These are phyloP conservation scores for Leucopsar rothschildi DNA, from an alignment of 2,113 vertebrate genomes.

Conservation along the genomic window DNA sequence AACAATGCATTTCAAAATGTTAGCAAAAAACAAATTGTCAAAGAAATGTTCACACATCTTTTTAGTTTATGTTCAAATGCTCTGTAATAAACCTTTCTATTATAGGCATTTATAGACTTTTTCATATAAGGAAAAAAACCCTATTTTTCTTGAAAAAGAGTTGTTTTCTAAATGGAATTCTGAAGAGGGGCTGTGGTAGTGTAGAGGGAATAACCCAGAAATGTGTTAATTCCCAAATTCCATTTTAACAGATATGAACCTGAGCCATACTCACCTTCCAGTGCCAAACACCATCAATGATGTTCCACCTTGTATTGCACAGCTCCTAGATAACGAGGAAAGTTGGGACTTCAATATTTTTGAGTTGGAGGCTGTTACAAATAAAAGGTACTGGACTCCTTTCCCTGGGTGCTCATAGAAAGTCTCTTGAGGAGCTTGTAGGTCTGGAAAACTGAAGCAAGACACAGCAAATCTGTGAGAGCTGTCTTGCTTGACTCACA, in stretches of 20 bases:
- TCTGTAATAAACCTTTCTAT: neutral
- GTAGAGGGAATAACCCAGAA: neutral
- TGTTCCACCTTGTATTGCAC: constrained; percentile 81
- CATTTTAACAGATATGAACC: constrained; percentile 79
- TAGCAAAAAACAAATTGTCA: neutral
- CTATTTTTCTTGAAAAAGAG: neutral
- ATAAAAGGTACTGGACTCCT: constrained; percentile 81
- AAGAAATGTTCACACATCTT: neutral
- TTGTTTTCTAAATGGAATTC: neutral
- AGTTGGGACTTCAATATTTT: constrained; percentile 97
- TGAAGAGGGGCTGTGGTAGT: neutral
- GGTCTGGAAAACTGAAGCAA: neutral
- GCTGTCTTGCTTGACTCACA: neutral
- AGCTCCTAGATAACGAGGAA: constrained; percentile 89
- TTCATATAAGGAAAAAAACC: neutral
- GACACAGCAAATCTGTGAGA: neutral
- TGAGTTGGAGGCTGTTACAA: constrained; percentile 90
- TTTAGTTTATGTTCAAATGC: neutral
- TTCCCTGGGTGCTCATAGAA: neutral
- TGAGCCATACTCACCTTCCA: constrained; percentile 81
- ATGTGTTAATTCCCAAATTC: neutral
- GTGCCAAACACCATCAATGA: constrained; percentile 86
- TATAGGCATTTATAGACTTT: neutral
- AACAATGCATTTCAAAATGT: neutral
- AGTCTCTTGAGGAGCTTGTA: neutral